Base-by-base conservation (phyloP, 2,113 vertebrate genomes). In the Ellobius talpinus region DNA sequence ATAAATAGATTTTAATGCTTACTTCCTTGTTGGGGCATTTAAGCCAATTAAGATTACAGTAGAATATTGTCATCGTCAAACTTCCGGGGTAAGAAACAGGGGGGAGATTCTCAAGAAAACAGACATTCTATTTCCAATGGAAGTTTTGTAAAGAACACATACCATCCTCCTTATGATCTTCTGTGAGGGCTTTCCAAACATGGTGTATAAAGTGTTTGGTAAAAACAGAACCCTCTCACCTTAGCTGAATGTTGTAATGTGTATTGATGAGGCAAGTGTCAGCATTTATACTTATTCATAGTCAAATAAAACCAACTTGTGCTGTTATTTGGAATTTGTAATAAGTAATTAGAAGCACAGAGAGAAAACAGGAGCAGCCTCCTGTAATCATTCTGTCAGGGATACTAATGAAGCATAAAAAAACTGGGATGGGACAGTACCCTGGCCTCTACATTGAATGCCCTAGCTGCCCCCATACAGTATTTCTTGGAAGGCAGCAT, bases 91-190 rank as follows among this genome's bases (percentile, higher is more conserved):
- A 77, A 29, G 24, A 23, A 31, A 13, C 23, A 61, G 10, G 84
- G 66, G 90, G 58, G 5, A 50, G 90, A 90, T 89, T 42, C 36
- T 31, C 9, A 73, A 61, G 36, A 96, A 94, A 91, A 88, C 63
- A 4, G 0, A 52, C 17, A 42, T 65, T 33, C 24, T 73, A 4
- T 81, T 84, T 93, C 7, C 33, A 85, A 24, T 1, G 1, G n/a
- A 55, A 39, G 13, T 42, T 55, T 55, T 87, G 24, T n/a, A 52
- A 68, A 36, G 16, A 47, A 26, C 39, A 47, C 39, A 86, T 39
- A 58, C 3, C 29, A 16, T 45, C 36, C 24, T 88, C 47, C 7
- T 1, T 87, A 5, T 55, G 19, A 36, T 55, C 23, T 42, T 82
- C 31, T 70, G 7, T 26, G 19, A 70, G 45, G 63, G 5, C 6